phyloP scores from a whole-genome alignment of 2,888 invertebrate genomes.

The Neoascia interrupta region DNA sequence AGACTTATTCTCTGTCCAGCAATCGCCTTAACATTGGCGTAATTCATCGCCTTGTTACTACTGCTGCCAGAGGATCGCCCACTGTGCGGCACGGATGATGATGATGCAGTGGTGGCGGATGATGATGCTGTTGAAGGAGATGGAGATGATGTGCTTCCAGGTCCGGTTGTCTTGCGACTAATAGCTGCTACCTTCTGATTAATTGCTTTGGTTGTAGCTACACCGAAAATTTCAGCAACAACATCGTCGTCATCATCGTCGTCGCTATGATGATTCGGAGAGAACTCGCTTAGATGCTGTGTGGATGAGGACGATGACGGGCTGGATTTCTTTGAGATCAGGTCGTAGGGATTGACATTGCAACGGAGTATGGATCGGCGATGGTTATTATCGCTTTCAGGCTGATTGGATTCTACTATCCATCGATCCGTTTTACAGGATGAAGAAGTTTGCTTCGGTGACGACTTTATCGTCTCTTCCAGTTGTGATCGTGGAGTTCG shows the following conservation, averaged over 20 bases:
- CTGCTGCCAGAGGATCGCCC: conserved; percentile 24
- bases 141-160: conserved; percentile 22
- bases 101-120: conserved; percentile 71
- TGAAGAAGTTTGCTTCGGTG: conserved; percentile 23
- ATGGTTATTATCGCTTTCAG: conserved; percentile 74
- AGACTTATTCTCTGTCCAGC: conserved; percentile 86
- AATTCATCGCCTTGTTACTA: conserved; percentile 71
- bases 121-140: conserved; percentile 41
- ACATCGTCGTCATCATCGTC: conserved; percentile 80
- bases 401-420: conserved; percentile 75
- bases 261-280: conserved; percentile 81
- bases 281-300: conserved; percentile 78
- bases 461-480: conserved; percentile 73
- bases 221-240: conserved; percentile 73
- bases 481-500: conserved; percentile 79
- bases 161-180: conserved; percentile 54
- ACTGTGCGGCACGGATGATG: conserved; percentile 72
- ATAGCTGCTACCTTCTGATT: conserved; percentile 54
- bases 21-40: conserved; percentile 83
- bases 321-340: conserved; percentile 82
- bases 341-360: conserved; percentile 91
- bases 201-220: conserved; percentile 17
- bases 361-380: conserved; percentile 89
- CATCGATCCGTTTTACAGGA: conserved; percentile 75
- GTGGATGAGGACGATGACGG: conserved; percentile 26